phyloP scores from a whole-genome alignment of 2,888 invertebrate genomes.

The Drosophila longiperda region DNA sequence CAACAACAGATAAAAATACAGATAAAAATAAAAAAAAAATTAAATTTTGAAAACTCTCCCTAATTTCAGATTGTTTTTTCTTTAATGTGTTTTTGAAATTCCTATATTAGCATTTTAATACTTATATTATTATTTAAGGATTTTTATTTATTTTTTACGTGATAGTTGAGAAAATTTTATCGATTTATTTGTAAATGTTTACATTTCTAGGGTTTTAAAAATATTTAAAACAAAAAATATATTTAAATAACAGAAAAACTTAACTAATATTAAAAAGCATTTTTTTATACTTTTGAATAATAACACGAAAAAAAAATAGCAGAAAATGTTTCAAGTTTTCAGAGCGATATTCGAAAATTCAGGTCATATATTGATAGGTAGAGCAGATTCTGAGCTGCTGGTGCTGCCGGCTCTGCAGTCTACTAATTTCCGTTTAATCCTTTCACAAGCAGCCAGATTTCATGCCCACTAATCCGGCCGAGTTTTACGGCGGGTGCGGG shows the following conservation, averaged over 20 bases:
- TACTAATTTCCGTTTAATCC: conserved; percentile 74
- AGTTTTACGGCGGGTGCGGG: conserved; percentile 69
- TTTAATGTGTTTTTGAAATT: too few species aligned
- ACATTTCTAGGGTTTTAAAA: not conserved
- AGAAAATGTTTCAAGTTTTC: too few species aligned
- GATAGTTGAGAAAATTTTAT: too few species aligned
- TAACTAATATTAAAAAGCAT: not conserved
- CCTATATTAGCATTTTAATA: too few species aligned
- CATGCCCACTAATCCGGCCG: conserved; percentile 79
- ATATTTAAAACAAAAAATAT: not conserved
- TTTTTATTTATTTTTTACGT: too few species aligned
- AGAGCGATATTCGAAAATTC: too few species aligned
- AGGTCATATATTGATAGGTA: not conserved
- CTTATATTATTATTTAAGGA: too few species aligned
- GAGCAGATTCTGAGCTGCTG: conserved; percentile 4
- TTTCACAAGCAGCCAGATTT: conserved; percentile 61
- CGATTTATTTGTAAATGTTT: not conserved
- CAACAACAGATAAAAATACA: too few species aligned
- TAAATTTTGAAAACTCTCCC: too few species aligned
- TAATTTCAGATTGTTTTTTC: too few species aligned
- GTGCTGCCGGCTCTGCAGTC: not conserved
- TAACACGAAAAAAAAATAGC: not conserved
- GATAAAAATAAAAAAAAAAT: too few species aligned
- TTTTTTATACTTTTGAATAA: not conserved
- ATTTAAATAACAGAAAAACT: too few species aligned